A percentile compares a stretch with the other conserved stretches of the same genome.
phyloP scores from a whole-genome alignment of 2,888 invertebrate genomes.

The Phengaris arion region DNA sequence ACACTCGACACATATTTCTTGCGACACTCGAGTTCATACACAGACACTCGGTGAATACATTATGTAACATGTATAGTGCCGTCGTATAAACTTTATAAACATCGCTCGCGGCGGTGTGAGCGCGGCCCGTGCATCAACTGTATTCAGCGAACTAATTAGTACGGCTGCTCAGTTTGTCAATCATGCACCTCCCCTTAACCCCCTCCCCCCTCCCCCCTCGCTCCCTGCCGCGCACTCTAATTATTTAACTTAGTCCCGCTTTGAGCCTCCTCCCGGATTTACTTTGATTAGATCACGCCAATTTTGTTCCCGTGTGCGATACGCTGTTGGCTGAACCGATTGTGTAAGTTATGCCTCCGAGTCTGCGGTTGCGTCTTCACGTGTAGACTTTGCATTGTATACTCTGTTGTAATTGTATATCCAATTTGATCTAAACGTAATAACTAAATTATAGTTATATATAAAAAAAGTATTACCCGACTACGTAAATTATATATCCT shows the following conservation, averaged over 20 bases:
- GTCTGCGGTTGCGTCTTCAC: background rate
- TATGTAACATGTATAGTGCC: too few species aligned
- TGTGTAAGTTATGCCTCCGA: conserved; percentile 8
- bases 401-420: too few species aligned
- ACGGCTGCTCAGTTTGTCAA: conserved; percentile 66
- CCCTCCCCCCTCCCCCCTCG: background rate
- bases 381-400: too few species aligned
- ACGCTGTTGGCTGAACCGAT: conserved; percentile 21
- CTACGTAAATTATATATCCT: too few species aligned
- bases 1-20: too few species aligned
- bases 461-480: too few species aligned
- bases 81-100: background rate
- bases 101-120: conserved; percentile 44
- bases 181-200: conserved; percentile 49
- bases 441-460: too few species aligned
- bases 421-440: too few species aligned
- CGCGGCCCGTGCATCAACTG: conserved; percentile 48
- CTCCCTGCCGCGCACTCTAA: conserved; percentile 41
- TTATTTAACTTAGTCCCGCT: conserved; percentile 55
- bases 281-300: conserved; percentile 51
- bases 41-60: too few species aligned
- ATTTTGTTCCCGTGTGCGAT: conserved; percentile 42
- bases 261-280: conserved; percentile 46
- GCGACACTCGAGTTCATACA: too few species aligned
- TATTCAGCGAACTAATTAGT: conserved; percentile 68